Evolutionary conservation across 2,797 vertebrate genomes (phyloP), one percentile per base, ranked within the genome.

Genomic region (Tauraco hartlaubi): DNA sequence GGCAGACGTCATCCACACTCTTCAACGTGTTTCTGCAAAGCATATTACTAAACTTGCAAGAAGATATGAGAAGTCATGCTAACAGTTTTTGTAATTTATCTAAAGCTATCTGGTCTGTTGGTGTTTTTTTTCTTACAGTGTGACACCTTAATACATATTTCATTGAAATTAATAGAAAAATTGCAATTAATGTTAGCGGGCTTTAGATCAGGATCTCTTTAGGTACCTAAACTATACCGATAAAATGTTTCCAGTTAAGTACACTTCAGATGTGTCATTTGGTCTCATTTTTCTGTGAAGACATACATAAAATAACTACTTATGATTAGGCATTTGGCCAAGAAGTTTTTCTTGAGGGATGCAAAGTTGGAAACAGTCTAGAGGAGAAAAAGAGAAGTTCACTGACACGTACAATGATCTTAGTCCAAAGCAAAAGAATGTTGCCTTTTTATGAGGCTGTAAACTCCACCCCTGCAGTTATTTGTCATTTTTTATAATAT

Each of bases 281-380:
- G 52, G 41, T 72, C 18, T 26, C 35, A 37, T 69, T 35, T 81
- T 78, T 88, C 64, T 72, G 72, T 91, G 84, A 95, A 68, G 73
- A 41, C 52, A 83, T 79, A 88, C 46, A 71, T 79, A 89, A 92
- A 97, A 92, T 81, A 92, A 87, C 48, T 92, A 88, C 67, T 94
- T 96, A 73, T 13, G 46, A 88, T 94, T 94, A 93, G 87, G 87
- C 85, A 88, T 87, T 80, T 92, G 52, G 46, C 82, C 80, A 95
- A 74, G 43, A 85, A 69, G 21, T 85, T 95, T 94, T 96, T 96
- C 55, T 88, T 87, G 58, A 96, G 90, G 58, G 80, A 76, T 94
- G 49, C 61, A 92, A 97, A 94, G 68, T 90, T 97, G 73, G 88
- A 96, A 95, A 90, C 41, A 35, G 31, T 80, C 31, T 90, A 49